Base-by-base conservation (phyloP, 2,888 invertebrate genomes). In the Lacanobia oleracea region DNA sequence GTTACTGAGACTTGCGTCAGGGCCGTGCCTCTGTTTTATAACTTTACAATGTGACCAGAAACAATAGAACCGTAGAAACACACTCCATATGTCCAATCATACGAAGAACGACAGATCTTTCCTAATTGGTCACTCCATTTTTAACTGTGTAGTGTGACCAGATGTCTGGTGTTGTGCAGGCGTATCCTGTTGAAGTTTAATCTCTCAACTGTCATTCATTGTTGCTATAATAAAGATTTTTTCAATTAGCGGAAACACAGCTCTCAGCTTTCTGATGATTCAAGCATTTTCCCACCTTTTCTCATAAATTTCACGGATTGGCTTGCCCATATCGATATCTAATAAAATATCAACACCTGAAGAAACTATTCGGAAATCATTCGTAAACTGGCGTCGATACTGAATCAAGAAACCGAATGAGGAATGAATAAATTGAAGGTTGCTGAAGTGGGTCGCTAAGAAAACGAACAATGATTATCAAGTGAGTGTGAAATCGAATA, bases 21-120 rank as follows among this genome's bases (percentile, higher is more conserved):
- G 75, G 90, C 87, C 93, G 88, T 89, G 94, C 93, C 94, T 92
- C 91, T 90, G 64, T 81, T 79, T 84, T 77, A 80, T 86, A 83
- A 68, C 63, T 78, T 74, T 56, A 79, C 27, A 67, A 72, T 68
- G 45, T 54, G 54, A 56, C 77, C 81, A 83, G 63, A 61, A 73
- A 64, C 33, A 57, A 69, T 33, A 66, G 75, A 72, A 33, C 67
- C 23, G 27, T 67, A 43, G 63, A 69, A 65, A 56, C 18, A 50
- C 9, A 57, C 33, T 40, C n/a, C 18, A 23, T 43, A 27, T n/a
- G 48, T 33, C 33, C 21, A 77, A 53, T 27, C 33, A 40, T 23
- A 10, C 9, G 6, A 61, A 53, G 33, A 63, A 54, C 54, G 60
- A 51, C n/a, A 67, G 81, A 9, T 72, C 82, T 75, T 61, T 45